These are phyloP conservation scores for Jaculus jaculus DNA, from an alignment of 2,113 vertebrate species.

Conservation along the genomic window DNA sequence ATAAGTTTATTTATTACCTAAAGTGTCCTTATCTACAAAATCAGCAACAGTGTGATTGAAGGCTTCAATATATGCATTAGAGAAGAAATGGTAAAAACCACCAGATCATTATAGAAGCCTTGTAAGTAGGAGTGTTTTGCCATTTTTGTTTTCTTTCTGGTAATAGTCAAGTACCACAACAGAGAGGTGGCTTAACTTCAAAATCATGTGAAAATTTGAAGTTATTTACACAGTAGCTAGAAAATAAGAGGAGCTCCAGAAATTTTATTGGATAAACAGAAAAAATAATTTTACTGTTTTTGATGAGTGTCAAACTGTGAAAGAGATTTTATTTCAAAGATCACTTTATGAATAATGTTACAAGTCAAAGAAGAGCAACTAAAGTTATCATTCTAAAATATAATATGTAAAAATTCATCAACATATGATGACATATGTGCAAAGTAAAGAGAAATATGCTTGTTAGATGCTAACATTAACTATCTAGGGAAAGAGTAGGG, in stretches of 20 bases:
- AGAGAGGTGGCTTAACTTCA: background rate
- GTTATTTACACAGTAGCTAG: background rate
- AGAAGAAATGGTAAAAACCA: background rate
- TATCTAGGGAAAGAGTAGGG: background rate
- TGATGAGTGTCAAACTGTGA: background rate
- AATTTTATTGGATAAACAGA: background rate
- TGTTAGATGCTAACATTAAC: background rate
- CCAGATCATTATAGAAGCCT: background rate
- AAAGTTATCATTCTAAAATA: too few species aligned
- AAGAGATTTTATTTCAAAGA: background rate
- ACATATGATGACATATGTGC: background rate
- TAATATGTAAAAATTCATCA: background rate
- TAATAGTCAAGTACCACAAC: background rate
- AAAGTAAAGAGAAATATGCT: background rate
- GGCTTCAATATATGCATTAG: background rate
- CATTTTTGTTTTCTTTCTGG: background rate
- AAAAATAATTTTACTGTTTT: slow-evolving; percentile 25
- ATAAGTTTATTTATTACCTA: background rate
- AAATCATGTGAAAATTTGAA: background rate
- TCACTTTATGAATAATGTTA: background rate
- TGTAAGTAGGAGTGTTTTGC: background rate
- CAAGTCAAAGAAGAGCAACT: background rate
- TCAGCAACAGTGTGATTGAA: background rate
- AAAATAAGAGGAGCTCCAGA: background rate
- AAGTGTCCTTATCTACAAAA: background rate